Evolutionary conservation across 2,888 invertebrate genomes (phyloP).

Genomic region (Eretmocerus hayati): DNA sequence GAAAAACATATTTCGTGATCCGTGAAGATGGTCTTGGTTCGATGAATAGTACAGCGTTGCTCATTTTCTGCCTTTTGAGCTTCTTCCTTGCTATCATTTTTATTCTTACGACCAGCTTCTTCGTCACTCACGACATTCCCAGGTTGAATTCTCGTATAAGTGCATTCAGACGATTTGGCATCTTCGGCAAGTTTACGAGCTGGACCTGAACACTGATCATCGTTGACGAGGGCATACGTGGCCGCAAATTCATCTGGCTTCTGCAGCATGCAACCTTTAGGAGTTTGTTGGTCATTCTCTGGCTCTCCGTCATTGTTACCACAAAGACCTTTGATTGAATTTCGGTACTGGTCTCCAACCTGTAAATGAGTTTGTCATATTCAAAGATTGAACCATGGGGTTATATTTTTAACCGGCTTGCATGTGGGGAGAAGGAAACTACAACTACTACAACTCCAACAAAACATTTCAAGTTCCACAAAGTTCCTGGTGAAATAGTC

Average conservation of each 20-base stretch:
- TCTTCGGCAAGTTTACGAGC: slow-evolving; percentile 46
- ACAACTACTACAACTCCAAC: too few relatives aligned
- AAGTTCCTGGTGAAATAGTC: too few relatives aligned
- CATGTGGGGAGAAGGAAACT: too few relatives aligned
- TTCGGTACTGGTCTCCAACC: slow-evolving; percentile 48
- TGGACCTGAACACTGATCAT: slow-evolving; percentile 44
- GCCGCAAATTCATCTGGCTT: slow-evolving; percentile 52
- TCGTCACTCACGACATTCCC: slow-evolving; percentile 46
- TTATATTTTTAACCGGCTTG: too few relatives aligned
- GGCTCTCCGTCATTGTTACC: slow-evolving; percentile 57
- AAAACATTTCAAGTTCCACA: too few relatives aligned
- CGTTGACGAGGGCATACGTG: slow-evolving; percentile 51
- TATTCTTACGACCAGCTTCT: slow-evolving; percentile 36
- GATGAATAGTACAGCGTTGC: slow-evolving; percentile 21
- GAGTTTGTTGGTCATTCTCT: slow-evolving; percentile 56
- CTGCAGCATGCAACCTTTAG: slow-evolving; percentile 52
- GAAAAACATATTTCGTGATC: slow-evolving; percentile 58
- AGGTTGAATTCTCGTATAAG: slow-evolving; percentile 30
- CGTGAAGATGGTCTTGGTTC: slow-evolving; percentile 43
- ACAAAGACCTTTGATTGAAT: slow-evolving; percentile 58
- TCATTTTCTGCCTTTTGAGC: background rate
- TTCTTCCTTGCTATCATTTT: background rate
- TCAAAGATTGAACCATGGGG: background rate
- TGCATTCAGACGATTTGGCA: slow-evolving; percentile 47
- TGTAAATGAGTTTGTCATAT: slow-evolving; percentile 21